Evolutionary conservation across 92 coral and sea anemone genomes (phyloP).

Genomic region (Actinernus sp.): DNA sequence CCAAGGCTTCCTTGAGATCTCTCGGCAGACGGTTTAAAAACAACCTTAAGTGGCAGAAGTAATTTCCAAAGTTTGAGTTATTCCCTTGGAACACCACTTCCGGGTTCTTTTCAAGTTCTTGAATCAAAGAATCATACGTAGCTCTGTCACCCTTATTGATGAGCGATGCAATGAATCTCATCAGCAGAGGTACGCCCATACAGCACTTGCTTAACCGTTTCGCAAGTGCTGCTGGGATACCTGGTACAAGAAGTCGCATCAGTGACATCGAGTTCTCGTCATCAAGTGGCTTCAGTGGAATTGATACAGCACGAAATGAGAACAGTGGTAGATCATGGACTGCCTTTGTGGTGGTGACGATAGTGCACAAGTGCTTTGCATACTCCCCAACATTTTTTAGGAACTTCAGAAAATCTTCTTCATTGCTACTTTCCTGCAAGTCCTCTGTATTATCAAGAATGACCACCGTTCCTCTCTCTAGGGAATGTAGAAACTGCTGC

Average conservation of each 20-base stretch:
- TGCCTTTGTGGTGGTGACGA: slow-evolving; percentile 59
- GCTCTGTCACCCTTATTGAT: slow-evolving; percentile 5
- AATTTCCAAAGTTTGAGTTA: slow-evolving; percentile 7
- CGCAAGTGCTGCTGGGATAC: not conserved
- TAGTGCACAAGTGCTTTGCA: slow-evolving; percentile 26
- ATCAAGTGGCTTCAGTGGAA: slow-evolving; percentile 48
- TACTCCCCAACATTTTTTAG: slow-evolving; percentile 41
- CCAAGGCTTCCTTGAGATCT: slow-evolving; percentile 44
- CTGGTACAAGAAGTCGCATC: not conserved
- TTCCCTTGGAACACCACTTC: slow-evolving; percentile 27
- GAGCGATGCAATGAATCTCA: slow-evolving; percentile 69
- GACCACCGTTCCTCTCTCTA: slow-evolving; percentile 29
- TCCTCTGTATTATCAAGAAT: slow-evolving; percentile 85
- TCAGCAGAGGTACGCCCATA: slow-evolving; percentile 67
- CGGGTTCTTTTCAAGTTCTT: slow-evolving; percentile 47
- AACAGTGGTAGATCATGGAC: slow-evolving; percentile 4
- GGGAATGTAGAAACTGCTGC: slow-evolving; percentile 7
- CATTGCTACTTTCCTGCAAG: slow-evolving; percentile 42
- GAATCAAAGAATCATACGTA: slow-evolving; percentile 14
- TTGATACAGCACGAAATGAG: slow-evolving; percentile 2
- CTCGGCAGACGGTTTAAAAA: slow-evolving; percentile 47
- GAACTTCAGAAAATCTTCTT: slow-evolving; percentile 31
- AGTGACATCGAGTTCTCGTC: slow-evolving; percentile 10
- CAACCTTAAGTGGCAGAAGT: slow-evolving; percentile 27
- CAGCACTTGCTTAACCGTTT: slow-evolving; percentile 29